Conservation (phyloP, 2,888 invertebrate species). For the Leucania comma region DNA sequence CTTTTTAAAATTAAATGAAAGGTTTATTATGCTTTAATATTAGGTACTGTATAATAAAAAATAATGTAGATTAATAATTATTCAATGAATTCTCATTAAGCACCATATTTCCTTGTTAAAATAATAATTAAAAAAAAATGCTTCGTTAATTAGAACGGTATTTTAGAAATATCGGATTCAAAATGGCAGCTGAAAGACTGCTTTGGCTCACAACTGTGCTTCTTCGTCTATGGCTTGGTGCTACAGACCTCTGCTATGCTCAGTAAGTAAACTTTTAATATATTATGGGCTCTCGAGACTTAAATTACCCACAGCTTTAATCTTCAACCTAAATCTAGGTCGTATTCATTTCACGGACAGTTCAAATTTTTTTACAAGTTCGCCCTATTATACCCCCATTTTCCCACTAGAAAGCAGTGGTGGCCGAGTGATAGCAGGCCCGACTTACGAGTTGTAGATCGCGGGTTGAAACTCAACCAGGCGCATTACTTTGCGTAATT, state of each 20-base stretch:
- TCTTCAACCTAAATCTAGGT: too few species aligned
- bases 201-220: slow-evolving; percentile 83
- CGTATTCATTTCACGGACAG: too few species aligned
- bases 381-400: too few species aligned
- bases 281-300: too few species aligned
- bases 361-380: too few species aligned
- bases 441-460: too few species aligned
- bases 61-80: slow-evolving; percentile 37
- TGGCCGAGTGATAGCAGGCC: too few species aligned
- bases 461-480: too few species aligned
- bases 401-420: too few species aligned
- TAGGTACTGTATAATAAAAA: neutral
- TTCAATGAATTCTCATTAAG: neutral
- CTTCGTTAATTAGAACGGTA: slow-evolving; percentile 5
- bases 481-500: too few species aligned
- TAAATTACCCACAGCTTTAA: too few species aligned
- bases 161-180: slow-evolving; percentile 45
- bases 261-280: slow-evolving; percentile 78
- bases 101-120: slow-evolving; percentile 1
- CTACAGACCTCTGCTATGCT: slow-evolving; percentile 87
- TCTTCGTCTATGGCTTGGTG: slow-evolving; percentile 84
- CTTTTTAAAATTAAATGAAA: slow-evolving; percentile 43
- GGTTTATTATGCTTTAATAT: neutral
- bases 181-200: slow-evolving; percentile 82
- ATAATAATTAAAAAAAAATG: slow-evolving; percentile 19